Base-by-base conservation (phyloP, 2,797 vertebrate genomes). In the Hypotaenidia okinawae region DNA sequence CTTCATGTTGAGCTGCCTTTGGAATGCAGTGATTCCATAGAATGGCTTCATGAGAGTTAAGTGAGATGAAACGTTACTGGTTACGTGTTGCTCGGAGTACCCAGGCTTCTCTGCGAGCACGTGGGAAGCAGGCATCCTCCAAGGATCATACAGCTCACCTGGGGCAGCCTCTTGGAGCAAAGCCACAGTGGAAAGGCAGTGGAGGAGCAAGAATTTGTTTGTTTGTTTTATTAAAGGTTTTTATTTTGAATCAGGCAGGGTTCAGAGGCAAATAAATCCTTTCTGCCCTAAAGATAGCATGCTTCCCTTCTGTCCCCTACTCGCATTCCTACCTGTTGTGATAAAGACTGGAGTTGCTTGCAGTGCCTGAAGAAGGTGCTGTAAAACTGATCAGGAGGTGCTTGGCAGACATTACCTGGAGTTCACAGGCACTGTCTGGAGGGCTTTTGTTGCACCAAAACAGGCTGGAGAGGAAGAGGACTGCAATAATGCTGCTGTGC, bases 41-140 rank as follows among this genome's bases (percentile, higher is more conserved):
- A 59, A 77, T 10, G 43, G 47, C 51, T 90, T 37, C 33, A 32
- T 66, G 87, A 89, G 84, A 90, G 81, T 93, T 59, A 67, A 91
- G 49, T 41, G 64, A 72, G 91, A 66, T 69, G 37, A 93, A 95
- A 11, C 76, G 23, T 22, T 64, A 8, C 6, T 33, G 11, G 74
- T 88, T 83, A 33, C 10, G 24, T 16, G 52, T 9, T 35, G 57
- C 90, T 89, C 7, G 5, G 37, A 33, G 63, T 39, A 69, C 67
- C 79, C 33, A 32, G 47, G 35, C 41, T 57, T 62, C 72, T 85
- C 57, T 62, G 68, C 41, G 54, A 30, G 61, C 15, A 3, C 1
- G 8, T 33, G 58, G 55, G 51, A 67, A 52, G 27, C 62, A 84
- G 81, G 61, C 3, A 3, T 64, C 33, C 87, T 90, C 51, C 39